Evolutionary conservation across 37 sponge, comb jelly and placozoan species (phyloP).

Genomic region (Hexactinellida sp.): DNA sequence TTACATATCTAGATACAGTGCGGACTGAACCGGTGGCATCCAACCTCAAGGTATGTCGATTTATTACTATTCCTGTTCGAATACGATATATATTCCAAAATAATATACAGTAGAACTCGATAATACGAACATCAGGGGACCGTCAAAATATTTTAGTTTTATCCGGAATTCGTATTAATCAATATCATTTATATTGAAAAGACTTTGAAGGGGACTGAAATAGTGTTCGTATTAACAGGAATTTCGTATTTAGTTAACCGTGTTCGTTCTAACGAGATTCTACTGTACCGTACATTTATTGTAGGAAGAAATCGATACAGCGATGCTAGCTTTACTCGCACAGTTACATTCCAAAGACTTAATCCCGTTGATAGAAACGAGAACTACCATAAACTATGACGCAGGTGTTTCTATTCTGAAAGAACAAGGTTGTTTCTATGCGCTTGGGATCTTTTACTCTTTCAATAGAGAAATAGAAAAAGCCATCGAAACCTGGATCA

Average conservation of each 20-base stretch:
- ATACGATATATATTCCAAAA: no score
- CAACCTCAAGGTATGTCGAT: not conserved
- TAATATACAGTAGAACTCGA: no score
- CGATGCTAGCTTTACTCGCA: constrained; percentile 60
- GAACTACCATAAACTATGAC: not conserved
- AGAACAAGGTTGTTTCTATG: constrained; percentile 47
- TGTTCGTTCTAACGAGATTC: no score
- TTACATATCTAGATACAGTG: constrained; percentile 14
- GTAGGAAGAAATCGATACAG: constrained; percentile 68
- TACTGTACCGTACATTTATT: not conserved
- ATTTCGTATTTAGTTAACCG: no score
- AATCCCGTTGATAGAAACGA: constrained; percentile 28
- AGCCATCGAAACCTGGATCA: constrained; percentile 56
- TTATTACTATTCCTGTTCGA: no score
- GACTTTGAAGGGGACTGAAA: no score
- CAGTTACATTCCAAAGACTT: constrained; percentile 38
- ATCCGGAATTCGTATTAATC: no score
- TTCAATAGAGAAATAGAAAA: constrained; percentile 36
- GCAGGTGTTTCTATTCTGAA: not conserved
- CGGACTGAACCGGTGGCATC: not conserved
- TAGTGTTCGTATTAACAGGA: no score
- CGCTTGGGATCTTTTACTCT: constrained; percentile 51
- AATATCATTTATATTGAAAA: no score
- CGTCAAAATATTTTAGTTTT: no score
- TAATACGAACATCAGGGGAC: no score